These are phyloP conservation scores for Pseudomugil tenellus DNA, from an alignment of 2,797 vertebrate species.

Conservation along the genomic window DNA sequence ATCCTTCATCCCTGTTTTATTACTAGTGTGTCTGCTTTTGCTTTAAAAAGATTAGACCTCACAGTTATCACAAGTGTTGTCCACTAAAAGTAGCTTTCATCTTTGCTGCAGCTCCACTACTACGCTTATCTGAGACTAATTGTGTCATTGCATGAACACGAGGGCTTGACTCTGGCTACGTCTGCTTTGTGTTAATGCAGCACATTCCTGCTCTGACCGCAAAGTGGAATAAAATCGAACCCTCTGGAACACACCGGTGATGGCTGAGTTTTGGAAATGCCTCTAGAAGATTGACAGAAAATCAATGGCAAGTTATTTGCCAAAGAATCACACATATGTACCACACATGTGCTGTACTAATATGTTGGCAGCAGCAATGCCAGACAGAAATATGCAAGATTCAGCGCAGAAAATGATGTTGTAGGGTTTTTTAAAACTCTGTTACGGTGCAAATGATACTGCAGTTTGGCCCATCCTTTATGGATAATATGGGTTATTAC, in stretches of 20 bases:
- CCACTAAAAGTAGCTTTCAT: constrained; percentile 51
- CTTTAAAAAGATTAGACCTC: constrained; percentile 38
- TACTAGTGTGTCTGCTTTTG: constrained; percentile 44
- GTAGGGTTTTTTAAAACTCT: constrained; percentile 6
- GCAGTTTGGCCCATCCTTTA: not conserved
- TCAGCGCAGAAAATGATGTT: not conserved
- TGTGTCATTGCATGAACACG: constrained; percentile 47
- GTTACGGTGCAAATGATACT: not conserved
- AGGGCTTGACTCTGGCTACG: constrained; percentile 24
- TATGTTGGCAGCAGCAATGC: constrained; percentile 8
- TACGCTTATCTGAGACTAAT: constrained; percentile 62
- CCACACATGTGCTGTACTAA: not conserved
- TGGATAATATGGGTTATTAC: not conserved
- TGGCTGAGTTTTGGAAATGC: not conserved
- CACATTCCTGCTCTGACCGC: constrained; percentile 30
- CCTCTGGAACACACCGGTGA: not conserved
- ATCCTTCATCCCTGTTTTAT: constrained; percentile 26
- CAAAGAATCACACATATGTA: not conserved
- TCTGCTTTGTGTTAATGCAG: constrained; percentile 60
- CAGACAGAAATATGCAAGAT: not conserved
- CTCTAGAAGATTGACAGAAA: constrained; percentile 14
- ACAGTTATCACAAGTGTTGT: constrained; percentile 55
- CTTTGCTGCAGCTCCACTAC: constrained; percentile 26
- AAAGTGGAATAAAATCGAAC: constrained; percentile 6
- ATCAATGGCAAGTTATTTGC: not conserved